Conservation (phyloP, 2,113 vertebrate genomes). For the Chaetops frenatus region DNA sequence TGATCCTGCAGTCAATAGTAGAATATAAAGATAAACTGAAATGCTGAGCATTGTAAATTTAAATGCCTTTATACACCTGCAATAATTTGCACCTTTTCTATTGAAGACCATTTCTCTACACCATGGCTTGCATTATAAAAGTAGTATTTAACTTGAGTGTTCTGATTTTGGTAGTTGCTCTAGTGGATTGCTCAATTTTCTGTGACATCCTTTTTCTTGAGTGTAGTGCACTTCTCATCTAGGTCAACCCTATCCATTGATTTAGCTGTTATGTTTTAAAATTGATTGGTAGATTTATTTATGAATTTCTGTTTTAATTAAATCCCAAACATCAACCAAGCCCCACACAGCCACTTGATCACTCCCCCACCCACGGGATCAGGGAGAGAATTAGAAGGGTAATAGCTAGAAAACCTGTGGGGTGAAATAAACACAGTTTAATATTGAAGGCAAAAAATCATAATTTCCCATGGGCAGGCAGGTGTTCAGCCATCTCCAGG, state of each 20-base stretch:
- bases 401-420: neutral
- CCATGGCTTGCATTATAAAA: neutral
- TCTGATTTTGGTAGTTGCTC: neutral
- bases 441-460: neutral
- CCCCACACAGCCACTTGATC: neutral
- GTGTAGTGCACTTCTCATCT: neutral
- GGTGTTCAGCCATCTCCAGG: neutral
- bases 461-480: neutral
- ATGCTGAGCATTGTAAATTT: neutral
- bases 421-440: neutral
- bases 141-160: neutral
- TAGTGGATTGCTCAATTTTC: neutral
- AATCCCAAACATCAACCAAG: neutral
- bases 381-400: neutral
- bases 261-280: neutral
- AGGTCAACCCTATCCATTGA: neutral
- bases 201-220: neutral
- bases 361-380: accelerated
- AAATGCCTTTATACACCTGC: neutral
- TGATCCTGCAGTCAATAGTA: neutral
- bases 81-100: neutral
- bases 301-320: neutral
- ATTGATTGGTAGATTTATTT: neutral
- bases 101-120: neutral
- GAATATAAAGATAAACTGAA: neutral